Percentiles rank a stretch among this genome's conserved stretches.
Evolutionary conservation across 2,888 invertebrate genomes (phyloP).

Genomic region (Parnassius smintheus): DNA sequence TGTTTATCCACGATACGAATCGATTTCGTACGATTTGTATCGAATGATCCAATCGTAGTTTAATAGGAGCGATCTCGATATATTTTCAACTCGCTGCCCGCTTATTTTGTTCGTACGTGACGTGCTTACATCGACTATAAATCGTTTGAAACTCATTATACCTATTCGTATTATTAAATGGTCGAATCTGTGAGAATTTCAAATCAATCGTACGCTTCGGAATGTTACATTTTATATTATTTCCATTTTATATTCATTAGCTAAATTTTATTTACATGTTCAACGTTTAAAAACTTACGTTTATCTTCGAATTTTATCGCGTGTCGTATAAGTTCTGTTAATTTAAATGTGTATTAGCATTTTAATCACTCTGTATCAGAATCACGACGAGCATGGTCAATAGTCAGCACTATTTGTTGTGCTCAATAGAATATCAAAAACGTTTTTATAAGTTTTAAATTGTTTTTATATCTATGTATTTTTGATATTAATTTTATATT

Average conservation of each 20-base stretch:
- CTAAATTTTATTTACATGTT: slow-evolving; percentile 30
- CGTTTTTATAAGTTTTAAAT: slow-evolving; percentile 7
- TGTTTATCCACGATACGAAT: slow-evolving; percentile 73
- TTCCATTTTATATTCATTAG: slow-evolving; percentile 30
- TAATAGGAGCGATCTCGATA: slow-evolving; percentile 73
- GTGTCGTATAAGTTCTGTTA: slow-evolving; percentile 25
- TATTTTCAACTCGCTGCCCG: slow-evolving; percentile 71
- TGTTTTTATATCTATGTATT: slow-evolving; percentile 12
- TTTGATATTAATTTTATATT: slow-evolving; percentile 22
- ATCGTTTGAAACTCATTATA: slow-evolving; percentile 75
- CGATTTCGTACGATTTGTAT: slow-evolving; percentile 72
- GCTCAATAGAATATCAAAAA: slow-evolving; percentile 1
- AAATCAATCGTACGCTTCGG: slow-evolving; percentile 62
- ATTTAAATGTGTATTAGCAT: slow-evolving; percentile 24
- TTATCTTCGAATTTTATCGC: slow-evolving; percentile 31
- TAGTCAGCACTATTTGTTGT: background rate
- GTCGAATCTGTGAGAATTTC: slow-evolving; percentile 74
- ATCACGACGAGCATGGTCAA: slow-evolving; percentile 8
- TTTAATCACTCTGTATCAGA: slow-evolving; percentile 12
- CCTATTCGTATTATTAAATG: slow-evolving; percentile 77
- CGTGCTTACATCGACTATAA: slow-evolving; percentile 73
- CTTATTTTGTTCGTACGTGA: slow-evolving; percentile 77
- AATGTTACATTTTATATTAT: slow-evolving; percentile 44
- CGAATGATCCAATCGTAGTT: slow-evolving; percentile 69
- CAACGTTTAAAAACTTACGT: slow-evolving; percentile 31